Evolutionary conservation across 2,113 vertebrate species (phyloP), one percentile per base, ranked within the genome.

Genomic region (Corythoichthys intestinalis): DNA sequence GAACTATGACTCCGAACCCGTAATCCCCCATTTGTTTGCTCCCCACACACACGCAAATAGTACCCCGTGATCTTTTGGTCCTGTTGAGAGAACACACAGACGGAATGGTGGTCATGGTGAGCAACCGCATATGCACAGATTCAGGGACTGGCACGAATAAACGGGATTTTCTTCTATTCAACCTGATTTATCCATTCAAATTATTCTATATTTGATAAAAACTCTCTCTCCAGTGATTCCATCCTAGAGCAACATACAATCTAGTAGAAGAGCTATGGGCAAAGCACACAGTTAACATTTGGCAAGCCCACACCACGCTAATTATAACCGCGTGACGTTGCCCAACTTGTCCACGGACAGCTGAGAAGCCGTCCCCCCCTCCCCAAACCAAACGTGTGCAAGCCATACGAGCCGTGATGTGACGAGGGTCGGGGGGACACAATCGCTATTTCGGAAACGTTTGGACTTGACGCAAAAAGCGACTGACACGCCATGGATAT

Each of bases 1-100:
- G 97, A 89, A 99, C 96, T 93, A 99, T 93, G 93, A 99, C 96
- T 95, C 97, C 97, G 90, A 99, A 99, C 94, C 97, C 97, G 96
- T 99, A 99, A 98, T 99, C 97, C 96, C 97, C 97, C 97, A 99
- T 99, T 98, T 96, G 97, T 95, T 90, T 89, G 87, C 80, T 88
- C 77, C 89, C 86, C 89, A 85, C 88, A 90, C 87, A 87, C 87
- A 87, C 81, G 85, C 85, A 90, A 91, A 88, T 89, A 87, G 84
- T 88, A 88, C 84, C 88, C 87, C 80, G 84, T 87, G 90, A 85
- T 88, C 84, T 82, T 86, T 88, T 83, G 78, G 85, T 89, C 91
- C 90, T 93, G 83, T 83, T 79, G 75, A 85, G 74, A 87, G 78
- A 83, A 81, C 77, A 85, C n/a, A 79, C 75, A 89, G 74, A 88